Base-by-base conservation (phyloP, 2,888 invertebrate species). In the Meiosimyza decipiens region DNA sequence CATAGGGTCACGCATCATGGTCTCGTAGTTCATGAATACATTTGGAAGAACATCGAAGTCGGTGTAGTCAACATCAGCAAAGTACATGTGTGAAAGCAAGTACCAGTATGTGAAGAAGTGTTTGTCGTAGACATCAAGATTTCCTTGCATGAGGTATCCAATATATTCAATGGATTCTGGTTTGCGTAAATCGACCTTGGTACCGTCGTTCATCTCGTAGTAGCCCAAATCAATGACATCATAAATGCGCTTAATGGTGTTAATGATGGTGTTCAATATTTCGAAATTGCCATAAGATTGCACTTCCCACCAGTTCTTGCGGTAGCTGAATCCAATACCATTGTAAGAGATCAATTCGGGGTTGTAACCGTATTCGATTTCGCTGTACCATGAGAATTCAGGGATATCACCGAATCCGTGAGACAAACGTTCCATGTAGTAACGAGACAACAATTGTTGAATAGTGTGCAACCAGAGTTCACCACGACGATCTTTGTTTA, bases 1-100 rank as follows among this genome's bases (percentile, higher is more conserved):
- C 15, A 91, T 88, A 6, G 93, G 93, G 81, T 93, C 93, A 75
- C 92, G 91, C 71, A 92, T 87, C 75, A 90, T 89, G 6, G 92
- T 91, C 80, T 90, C 89, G 79, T 89, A 89, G 77, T 91, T 89
- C 82, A 92, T 91, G 73, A 92, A 83, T 11, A 87, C 89, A n/a
- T 92, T 90, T 52, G 92, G 92, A 0, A 88, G 85, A 71, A 85
- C 80, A 7, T 55, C 71, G 40, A 65, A 68, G 6, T 77, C 71
- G 18, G 81, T 78, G 49, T 79, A 69, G 50, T 77, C 63, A 28
- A 73, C 71, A 52, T 80, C 79, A 50, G 74, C 75, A 11, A 79
- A 65, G 18, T 76, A 74, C 40, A 67, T 65, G 59, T 72, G 73
- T 3, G 76, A 72, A 4, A 75, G 74, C 28, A 76, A 52, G 64